phyloP scores from a whole-genome alignment of 2,888 invertebrate genomes.

The Dicycla oo region DNA sequence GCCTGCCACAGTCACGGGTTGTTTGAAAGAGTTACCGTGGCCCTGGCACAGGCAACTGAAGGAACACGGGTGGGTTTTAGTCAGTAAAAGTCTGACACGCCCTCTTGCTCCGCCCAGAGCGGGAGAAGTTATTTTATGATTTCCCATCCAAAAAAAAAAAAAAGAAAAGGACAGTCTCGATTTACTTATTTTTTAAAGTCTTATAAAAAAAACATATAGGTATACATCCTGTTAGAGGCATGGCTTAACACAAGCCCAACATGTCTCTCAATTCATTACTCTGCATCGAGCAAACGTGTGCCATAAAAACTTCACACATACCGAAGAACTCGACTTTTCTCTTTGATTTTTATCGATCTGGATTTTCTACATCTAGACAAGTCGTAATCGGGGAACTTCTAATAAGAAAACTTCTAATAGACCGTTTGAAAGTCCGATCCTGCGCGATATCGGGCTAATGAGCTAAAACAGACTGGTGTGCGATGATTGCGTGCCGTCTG shows the following conservation, averaged over 20 bases:
- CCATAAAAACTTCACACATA: slow-evolving; percentile 40
- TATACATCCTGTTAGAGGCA: neutral
- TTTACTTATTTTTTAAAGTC: neutral
- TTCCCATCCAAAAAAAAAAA: no score
- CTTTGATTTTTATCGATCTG: slow-evolving; percentile 80
- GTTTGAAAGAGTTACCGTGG: no score
- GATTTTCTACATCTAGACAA: slow-evolving; percentile 80
- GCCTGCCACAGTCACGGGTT: no score
- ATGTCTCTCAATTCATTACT: slow-evolving; percentile 9
- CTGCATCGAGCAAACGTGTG: neutral
- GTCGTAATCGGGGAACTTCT: slow-evolving; percentile 87
- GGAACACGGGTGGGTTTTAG: no score
- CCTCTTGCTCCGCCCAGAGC: no score
- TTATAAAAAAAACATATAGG: neutral
- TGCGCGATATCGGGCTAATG: slow-evolving; percentile 84
- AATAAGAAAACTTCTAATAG: slow-evolving; percentile 90
- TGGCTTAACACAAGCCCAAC: slow-evolving; percentile 5
- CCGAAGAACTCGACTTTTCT: slow-evolving; percentile 62
- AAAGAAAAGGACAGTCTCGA: no score
- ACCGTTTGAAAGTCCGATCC: slow-evolving; percentile 85
- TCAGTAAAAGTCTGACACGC: no score
- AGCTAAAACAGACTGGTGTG: slow-evolving; percentile 76
- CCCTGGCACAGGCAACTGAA: no score
- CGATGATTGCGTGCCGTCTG: slow-evolving; percentile 76
- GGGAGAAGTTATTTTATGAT: no score